These are phyloP conservation scores for Pituophis catenifer DNA, from an alignment of 2,113 vertebrate genomes.

Conservation along the genomic window DNA sequence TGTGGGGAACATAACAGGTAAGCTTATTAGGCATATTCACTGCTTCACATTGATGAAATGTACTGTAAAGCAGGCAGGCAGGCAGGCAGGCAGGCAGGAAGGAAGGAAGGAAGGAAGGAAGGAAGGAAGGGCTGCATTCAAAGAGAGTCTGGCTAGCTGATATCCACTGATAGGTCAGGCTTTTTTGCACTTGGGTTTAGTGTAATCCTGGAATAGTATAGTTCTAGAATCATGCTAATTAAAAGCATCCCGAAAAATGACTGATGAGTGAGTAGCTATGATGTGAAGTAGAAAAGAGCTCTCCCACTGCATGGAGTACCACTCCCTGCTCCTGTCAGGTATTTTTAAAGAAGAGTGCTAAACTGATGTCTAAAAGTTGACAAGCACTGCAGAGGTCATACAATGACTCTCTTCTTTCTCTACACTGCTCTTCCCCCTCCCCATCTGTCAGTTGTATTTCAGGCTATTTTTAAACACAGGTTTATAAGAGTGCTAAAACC, in stretches of 20 bases:
- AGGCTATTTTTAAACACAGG: neutral
- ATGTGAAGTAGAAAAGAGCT: neutral
- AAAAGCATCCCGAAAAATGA: neutral
- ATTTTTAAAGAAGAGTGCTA: neutral
- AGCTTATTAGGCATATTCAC: neutral
- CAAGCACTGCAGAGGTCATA: neutral
- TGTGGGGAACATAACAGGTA: neutral
- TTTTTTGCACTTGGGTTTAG: neutral
- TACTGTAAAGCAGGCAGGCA: neutral
- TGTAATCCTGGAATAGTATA: neutral
- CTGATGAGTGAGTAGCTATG: neutral
- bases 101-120: neutral
- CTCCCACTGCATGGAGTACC: neutral
- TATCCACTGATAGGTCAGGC: neutral
- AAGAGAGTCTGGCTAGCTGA: neutral
- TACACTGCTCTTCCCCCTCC: neutral
- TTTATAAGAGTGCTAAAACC: neutral
- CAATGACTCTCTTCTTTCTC: neutral
- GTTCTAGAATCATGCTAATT: neutral
- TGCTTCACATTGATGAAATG: neutral
- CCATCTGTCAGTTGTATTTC: neutral
- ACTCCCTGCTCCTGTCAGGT: neutral
- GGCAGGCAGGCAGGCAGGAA: neutral
- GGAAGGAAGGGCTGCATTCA: neutral
- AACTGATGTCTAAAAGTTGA: neutral